phyloP scores from a whole-genome alignment of 2,113 vertebrate genomes.

The Haplotaxodon microlepis region DNA sequence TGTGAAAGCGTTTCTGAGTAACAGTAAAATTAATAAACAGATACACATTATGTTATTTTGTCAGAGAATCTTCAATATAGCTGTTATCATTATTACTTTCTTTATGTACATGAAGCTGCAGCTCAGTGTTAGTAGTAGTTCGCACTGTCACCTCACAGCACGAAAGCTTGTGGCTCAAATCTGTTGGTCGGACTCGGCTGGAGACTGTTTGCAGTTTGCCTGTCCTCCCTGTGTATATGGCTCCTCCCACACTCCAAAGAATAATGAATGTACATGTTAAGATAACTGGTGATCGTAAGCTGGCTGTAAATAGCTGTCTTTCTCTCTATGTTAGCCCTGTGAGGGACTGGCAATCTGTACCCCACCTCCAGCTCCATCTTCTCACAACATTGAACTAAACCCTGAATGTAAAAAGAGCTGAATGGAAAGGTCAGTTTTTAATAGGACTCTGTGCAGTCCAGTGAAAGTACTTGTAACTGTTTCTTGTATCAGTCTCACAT shows the following conservation, averaged over 20 bases:
- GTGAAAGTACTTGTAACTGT: not conserved
- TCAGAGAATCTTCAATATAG: not conserved
- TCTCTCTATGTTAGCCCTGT: not conserved
- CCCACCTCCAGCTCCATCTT: not conserved
- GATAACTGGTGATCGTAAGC: not conserved
- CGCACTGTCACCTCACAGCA: fast-evolving
- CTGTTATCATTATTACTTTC: not conserved
- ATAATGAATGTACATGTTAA: not conserved
- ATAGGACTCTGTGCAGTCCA: not conserved
- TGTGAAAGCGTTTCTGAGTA: not conserved
- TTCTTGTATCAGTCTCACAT: not conserved
- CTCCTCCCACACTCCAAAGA: not conserved
- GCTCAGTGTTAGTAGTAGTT: not conserved
- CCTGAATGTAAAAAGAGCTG: not conserved
- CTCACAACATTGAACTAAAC: not conserved
- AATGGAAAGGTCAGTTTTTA: not conserved
- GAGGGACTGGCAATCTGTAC: not conserved
- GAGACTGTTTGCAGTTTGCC: not conserved
- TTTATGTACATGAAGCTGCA: not conserved
- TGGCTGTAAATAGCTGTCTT: not conserved
- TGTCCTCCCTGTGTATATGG: not conserved
- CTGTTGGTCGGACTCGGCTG: not conserved
- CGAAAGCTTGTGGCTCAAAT: not conserved
- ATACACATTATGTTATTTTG: not conserved
- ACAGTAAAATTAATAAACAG: not conserved